Percentiles rank a stretch among this genome's conserved stretches.
phyloP scores from a whole-genome alignment of 2,797 vertebrate species.

The Tiaroga cobitis region DNA sequence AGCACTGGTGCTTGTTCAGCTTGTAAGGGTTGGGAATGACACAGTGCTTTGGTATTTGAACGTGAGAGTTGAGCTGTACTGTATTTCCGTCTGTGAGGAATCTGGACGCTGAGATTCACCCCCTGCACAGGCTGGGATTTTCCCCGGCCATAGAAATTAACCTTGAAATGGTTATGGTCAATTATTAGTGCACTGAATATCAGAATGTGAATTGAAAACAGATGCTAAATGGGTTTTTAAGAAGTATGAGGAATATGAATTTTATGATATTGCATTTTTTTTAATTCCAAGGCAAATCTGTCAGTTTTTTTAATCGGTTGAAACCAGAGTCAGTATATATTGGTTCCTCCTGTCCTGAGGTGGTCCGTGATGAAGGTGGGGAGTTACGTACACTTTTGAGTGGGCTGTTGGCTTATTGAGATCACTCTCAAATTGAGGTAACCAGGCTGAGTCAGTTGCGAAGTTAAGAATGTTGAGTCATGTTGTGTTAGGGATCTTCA shows the following conservation, averaged over 20 bases:
- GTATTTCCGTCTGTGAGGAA: slow-evolving; percentile 49
- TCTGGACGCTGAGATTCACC: slow-evolving; percentile 47
- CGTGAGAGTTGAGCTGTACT: slow-evolving; percentile 38
- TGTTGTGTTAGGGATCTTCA: slow-evolving; percentile 28
- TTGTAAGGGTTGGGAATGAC: slow-evolving; percentile 57
- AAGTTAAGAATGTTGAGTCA: slow-evolving; percentile 52
- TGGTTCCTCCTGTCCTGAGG: background rate
- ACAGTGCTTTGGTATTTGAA: slow-evolving; percentile 59
- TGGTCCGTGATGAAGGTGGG: background rate
- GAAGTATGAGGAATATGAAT: background rate
- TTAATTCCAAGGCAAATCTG: background rate
- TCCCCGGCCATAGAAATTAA: slow-evolving; percentile 34
- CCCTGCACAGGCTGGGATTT: slow-evolving; percentile 47
- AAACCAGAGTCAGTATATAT: background rate
- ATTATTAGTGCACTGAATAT: background rate
- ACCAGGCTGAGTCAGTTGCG: slow-evolving; percentile 54
- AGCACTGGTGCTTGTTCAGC: slow-evolving; percentile 58
- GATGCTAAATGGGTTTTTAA: background rate
- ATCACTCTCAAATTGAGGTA: slow-evolving; percentile 43
- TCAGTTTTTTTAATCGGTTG: background rate
- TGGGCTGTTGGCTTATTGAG: slow-evolving; percentile 32
- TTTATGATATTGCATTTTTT: background rate
- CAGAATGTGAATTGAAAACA: background rate
- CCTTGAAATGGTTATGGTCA: background rate
- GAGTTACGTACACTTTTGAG: background rate